Evolutionary conservation across 2,888 invertebrate genomes (phyloP), one percentile per base, ranked within the genome.

Genomic region (Masnerella sp.): DNA sequence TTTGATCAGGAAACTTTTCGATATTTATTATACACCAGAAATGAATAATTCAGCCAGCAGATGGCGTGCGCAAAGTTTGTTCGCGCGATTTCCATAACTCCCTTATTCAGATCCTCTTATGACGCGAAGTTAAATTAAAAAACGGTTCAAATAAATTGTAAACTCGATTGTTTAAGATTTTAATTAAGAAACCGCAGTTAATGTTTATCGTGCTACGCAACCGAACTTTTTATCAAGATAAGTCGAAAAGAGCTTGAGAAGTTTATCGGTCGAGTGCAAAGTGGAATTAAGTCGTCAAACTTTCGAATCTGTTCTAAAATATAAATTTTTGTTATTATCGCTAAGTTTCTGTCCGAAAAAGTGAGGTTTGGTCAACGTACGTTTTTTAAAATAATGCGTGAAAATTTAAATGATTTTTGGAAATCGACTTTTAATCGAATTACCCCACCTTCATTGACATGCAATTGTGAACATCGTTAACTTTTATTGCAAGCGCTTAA

Each of bases 401-500:
- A n/a, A n/a, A n/a, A n/a, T n/a, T n/a, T n/a, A n/a, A n/a, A n/a
- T n/a, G n/a, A n/a, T n/a, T n/a, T n/a, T n/a, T n/a, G 18, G 11
- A 38, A 49, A 61, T 40, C 61, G 52, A 47, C 28, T 72, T 72
- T 47, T 61, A 72, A 65, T 72, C 72, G 69, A 69, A 69, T 74
- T 74, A 69, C 47, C 36, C 25, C 30, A 45, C 69, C 64, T 65
- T 74, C 65, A 74, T 74, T 65, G 74, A 74, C 69, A 61, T 59
- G 62, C 69, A 54, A 69, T 74, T 65, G 59, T 65, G 64, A 69
- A 59, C 64, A 65, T 43, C 64, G 69, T 69, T 74, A 59, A 59
- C 52, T 74, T 74, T 74, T 69, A 74, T 36, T 52, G 49, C 59
- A 49, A 30, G 56, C 68, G 59, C 69, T 69, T 65, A 52, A 68